These are phyloP conservation scores for Drosophila sucinea DNA, from an alignment of 1,140 invertebrate species.

Conservation along the genomic window DNA sequence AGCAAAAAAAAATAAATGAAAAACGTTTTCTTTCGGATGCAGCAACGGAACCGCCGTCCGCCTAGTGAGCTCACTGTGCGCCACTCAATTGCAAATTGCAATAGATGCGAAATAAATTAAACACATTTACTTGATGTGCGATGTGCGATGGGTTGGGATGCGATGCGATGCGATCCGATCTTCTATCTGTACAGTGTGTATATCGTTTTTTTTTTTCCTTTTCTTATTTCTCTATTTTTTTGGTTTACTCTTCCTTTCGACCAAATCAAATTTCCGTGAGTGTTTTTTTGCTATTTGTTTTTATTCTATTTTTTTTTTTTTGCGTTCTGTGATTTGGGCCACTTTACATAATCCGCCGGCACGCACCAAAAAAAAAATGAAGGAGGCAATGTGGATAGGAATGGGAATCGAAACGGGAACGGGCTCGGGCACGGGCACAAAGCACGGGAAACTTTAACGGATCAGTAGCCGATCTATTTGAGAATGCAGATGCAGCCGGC, in stretches of 20 bases:
- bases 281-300: slow-evolving; percentile 17
- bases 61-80: not conserved
- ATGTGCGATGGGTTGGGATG: slow-evolving; percentile 18
- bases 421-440: too few species aligned
- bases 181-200: slow-evolving; percentile 11
- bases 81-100: slow-evolving; percentile 76
- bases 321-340: slow-evolving; percentile 43
- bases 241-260: slow-evolving; percentile 3
- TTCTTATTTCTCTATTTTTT: not conserved
- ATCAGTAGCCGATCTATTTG: slow-evolving; percentile 38
- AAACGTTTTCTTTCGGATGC: slow-evolving; percentile 61
- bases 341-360: slow-evolving; percentile 79
- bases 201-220: slow-evolving; percentile 24
- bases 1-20: not conserved
- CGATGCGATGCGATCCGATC: slow-evolving; percentile 1
- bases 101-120: slow-evolving; percentile 79
- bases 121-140: slow-evolving; percentile 59
- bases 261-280: slow-evolving; percentile 10
- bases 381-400: not conserved
- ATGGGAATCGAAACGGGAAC: slow-evolving; percentile 16
- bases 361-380: slow-evolving; percentile 35
- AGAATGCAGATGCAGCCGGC: slow-evolving; percentile 45
- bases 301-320: slow-evolving; percentile 32
- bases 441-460: slow-evolving; percentile 6
- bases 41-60: slow-evolving; percentile 28